Evolutionary conservation across 2,888 invertebrate genomes (phyloP).

Genomic region (Xestia c-nigrum): DNA sequence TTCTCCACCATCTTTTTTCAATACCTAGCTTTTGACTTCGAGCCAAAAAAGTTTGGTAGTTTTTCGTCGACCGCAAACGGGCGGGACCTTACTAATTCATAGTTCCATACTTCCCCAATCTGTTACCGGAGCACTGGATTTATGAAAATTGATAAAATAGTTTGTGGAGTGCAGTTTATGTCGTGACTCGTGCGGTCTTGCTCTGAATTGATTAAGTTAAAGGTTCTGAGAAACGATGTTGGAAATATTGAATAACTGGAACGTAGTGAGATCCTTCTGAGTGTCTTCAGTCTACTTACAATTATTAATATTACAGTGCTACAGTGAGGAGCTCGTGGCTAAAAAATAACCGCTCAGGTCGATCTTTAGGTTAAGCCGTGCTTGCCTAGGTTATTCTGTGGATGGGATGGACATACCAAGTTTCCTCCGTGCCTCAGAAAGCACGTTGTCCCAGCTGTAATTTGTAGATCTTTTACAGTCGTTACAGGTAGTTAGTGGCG

Average conservation of each 20-base stretch:
- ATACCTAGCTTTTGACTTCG: conserved; percentile 62
- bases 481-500: too few relatives aligned
- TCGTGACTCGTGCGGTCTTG: conserved; percentile 7
- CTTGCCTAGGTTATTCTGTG: too few relatives aligned
- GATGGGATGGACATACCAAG: too few relatives aligned
- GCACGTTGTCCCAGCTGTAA: too few relatives aligned
- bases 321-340: too few relatives aligned
- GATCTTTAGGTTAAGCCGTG: too few relatives aligned
- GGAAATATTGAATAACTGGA: not conserved
- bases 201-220: conserved; percentile 21
- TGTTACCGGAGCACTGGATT: conserved; percentile 58
- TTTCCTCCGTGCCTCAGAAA: too few relatives aligned
- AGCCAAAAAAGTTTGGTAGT: conserved; percentile 77
- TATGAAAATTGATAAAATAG: conserved; percentile 66
- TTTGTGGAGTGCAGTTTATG: conserved; percentile 51
- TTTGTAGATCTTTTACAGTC: too few relatives aligned
- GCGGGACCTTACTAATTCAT: conserved; percentile 64
- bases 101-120: conserved; percentile 62
- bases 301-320: not conserved
- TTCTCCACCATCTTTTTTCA: conserved; percentile 29
- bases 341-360: too few relatives aligned
- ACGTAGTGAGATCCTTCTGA: not conserved
- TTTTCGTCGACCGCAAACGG: conserved; percentile 65
- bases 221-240: conserved; percentile 11
- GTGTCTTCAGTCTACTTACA: not conserved